Percentiles rank a stretch among this genome's conserved stretches.
phyloP scores from a whole-genome alignment of 2,113 vertebrate species.

The Ellobius talpinus region DNA sequence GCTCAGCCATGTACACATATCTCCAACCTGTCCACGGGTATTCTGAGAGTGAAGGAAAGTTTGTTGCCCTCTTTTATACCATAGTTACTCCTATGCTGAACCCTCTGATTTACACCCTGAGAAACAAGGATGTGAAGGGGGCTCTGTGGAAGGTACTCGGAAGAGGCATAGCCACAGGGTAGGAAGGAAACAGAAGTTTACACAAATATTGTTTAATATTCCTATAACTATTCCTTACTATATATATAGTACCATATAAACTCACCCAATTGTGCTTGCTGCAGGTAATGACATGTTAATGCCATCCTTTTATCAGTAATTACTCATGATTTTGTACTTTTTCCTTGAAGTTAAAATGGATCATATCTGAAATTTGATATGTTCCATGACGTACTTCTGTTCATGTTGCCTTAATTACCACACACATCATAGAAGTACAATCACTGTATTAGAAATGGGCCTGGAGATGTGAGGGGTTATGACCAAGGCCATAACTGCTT shows the following conservation, averaged over 20 bases:
- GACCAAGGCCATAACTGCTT: not conserved
- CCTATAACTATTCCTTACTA: too few species aligned
- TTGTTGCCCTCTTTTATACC: constrained; percentile 62
- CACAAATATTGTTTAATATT: too few species aligned
- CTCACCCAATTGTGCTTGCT: not conserved
- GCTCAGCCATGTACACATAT: constrained; percentile 52
- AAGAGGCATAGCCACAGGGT: not conserved
- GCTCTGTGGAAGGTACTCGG: not conserved
- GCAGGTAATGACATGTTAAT: not conserved
- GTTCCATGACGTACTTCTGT: not conserved
- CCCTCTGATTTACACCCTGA: constrained; percentile 6
- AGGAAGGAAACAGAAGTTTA: not conserved
- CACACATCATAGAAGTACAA: not conserved
- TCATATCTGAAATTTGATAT: not conserved
- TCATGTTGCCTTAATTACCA: not conserved
- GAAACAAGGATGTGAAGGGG: not conserved
- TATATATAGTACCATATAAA: not conserved
- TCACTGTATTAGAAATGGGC: not conserved
- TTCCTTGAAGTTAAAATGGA: too few species aligned
- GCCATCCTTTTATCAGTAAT: not conserved
- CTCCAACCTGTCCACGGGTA: not conserved
- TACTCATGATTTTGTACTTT: not conserved
- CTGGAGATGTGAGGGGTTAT: not conserved
- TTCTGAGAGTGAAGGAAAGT: constrained; percentile 48
- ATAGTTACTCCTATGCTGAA: not conserved